phyloP scores from a whole-genome alignment of 2,113 vertebrate genomes.

The Glaucidium brasilianum region DNA sequence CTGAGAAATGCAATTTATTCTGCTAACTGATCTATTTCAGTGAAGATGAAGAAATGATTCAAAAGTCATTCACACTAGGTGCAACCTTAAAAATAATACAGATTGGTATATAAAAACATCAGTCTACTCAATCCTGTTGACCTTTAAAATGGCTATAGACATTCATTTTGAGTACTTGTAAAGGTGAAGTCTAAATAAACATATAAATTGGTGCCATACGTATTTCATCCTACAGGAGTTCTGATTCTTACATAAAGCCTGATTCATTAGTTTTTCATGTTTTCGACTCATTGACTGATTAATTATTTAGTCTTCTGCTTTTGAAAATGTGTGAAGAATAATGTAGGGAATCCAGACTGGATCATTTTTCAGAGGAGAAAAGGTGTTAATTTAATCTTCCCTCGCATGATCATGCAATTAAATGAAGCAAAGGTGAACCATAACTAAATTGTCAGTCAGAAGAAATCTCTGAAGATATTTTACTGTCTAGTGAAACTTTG shows the following conservation, averaged over 20 bases:
- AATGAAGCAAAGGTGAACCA: neutral
- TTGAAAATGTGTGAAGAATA: slow-evolving; percentile 14
- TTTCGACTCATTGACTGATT: slow-evolving; percentile 20
- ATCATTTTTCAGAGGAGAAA: neutral
- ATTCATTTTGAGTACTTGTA: slow-evolving; percentile 9
- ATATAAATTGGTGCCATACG: neutral
- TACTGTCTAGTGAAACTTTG: neutral
- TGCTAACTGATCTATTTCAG: slow-evolving; percentile 37
- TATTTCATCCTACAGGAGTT: neutral
- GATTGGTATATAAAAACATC: slow-evolving; percentile 34
- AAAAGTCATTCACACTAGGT: slow-evolving; percentile 57
- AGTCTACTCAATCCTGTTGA: slow-evolving; percentile 42
- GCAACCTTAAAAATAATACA: slow-evolving; percentile 50
- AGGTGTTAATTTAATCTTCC: neutral
- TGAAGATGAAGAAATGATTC: slow-evolving; percentile 60
- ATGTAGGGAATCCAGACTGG: neutral
- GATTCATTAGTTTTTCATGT: slow-evolving; percentile 10
- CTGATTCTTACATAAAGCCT: neutral
- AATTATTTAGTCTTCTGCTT: slow-evolving; percentile 35
- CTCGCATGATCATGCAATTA: neutral
- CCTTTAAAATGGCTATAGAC: slow-evolving; percentile 60
- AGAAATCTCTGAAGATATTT: neutral
- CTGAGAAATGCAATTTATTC: slow-evolving; percentile 40
- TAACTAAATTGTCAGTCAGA: neutral
- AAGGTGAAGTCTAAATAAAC: slow-evolving; percentile 54